Conservation (phyloP, 2,888 invertebrate genomes). For the Crossocerus cetratus region DNA sequence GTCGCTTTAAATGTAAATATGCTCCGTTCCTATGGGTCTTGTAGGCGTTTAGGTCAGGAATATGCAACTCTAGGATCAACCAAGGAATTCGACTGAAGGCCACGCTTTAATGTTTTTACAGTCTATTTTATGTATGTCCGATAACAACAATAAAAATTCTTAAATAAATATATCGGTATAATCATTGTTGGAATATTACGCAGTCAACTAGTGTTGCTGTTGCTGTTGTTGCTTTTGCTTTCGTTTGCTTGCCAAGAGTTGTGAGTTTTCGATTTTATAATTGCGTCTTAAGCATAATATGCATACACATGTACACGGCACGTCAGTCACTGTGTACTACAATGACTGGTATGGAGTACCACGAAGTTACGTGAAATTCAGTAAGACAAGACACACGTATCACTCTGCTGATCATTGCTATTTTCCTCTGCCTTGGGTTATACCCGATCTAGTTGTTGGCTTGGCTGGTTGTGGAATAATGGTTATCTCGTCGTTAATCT, state of each 20-base stretch:
- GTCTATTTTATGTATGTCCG: constrained; percentile 75
- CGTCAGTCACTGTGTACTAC: constrained; percentile 59
- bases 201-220: constrained; percentile 67
- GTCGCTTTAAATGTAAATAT: constrained; percentile 52
- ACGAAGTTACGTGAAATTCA: constrained; percentile 66
- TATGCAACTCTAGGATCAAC: constrained; percentile 73
- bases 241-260: constrained; percentile 45
- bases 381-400: constrained; percentile 69
- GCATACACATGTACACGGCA: constrained; percentile 72
- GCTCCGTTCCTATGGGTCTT: constrained; percentile 44
- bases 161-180: constrained; percentile 75
- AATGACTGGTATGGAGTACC: constrained; percentile 63
- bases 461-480: constrained; percentile 91
- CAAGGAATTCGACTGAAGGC: constrained; percentile 75
- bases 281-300: constrained; percentile 67
- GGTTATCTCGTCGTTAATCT: constrained; percentile 93
- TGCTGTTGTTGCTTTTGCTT: constrained; percentile 32
- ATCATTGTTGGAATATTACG: constrained; percentile 74
- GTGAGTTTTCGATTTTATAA: constrained; percentile 52
- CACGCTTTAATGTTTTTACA: constrained; percentile 75
- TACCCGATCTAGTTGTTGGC: constrained; percentile 70
- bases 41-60: constrained; percentile 61
- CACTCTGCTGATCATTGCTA: constrained; percentile 74
- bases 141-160: constrained; percentile 76
- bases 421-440: constrained; percentile 72